A percentile compares a stretch with the other conserved stretches of the same genome.
These are phyloP conservation scores for Nesometra sesokonis DNA, from an alignment of 35 echinoderm and acorn worm genomes.

Conservation along the genomic window DNA sequence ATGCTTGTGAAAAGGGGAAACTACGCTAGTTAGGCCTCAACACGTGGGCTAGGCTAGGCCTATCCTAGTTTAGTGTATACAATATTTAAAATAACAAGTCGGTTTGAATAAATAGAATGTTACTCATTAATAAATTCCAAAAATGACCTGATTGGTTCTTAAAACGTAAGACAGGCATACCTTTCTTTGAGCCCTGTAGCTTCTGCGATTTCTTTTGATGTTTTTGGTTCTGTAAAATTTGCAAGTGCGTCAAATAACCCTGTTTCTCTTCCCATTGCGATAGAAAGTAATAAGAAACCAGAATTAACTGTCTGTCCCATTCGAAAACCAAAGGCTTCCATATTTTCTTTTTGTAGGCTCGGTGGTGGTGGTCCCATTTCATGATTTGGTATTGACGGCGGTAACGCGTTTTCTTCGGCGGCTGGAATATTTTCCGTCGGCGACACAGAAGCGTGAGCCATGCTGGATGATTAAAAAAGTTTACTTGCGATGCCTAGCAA, in stretches of 20 bases:
- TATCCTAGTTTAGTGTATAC: too few relatives aligned
- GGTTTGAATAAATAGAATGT: too few relatives aligned
- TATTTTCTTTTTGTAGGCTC: slow-evolving; percentile 14
- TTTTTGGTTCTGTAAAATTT: slow-evolving; percentile 61
- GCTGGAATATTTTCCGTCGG: not conserved
- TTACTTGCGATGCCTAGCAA: not conserved
- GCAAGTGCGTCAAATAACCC: slow-evolving; percentile 63
- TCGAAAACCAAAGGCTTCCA: slow-evolving; percentile 53
- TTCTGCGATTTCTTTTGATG: slow-evolving; percentile 87
- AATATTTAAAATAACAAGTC: too few relatives aligned
- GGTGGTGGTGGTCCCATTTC: not conserved
- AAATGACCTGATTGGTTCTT: too few relatives aligned
- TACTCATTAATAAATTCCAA: too few relatives aligned
- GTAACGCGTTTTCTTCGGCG: not conserved
- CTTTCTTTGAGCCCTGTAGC: slow-evolving; percentile 91
- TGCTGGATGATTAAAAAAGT: not conserved
- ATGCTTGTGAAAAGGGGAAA: too few relatives aligned
- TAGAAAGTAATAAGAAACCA: slow-evolving; percentile 56
- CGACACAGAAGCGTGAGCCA: not conserved
- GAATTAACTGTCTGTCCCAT: slow-evolving; percentile 72
- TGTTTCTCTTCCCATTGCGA: slow-evolving; percentile 66
- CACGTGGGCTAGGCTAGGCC: too few relatives aligned
- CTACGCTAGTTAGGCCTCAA: too few relatives aligned
- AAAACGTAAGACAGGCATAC: slow-evolving; percentile 9
- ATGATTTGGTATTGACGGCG: not conserved